Percentiles rank a stretch among this genome's conserved stretches.
Conservation (phyloP, 1,140 invertebrate genomes). For the Sinonovacula constricta region DNA sequence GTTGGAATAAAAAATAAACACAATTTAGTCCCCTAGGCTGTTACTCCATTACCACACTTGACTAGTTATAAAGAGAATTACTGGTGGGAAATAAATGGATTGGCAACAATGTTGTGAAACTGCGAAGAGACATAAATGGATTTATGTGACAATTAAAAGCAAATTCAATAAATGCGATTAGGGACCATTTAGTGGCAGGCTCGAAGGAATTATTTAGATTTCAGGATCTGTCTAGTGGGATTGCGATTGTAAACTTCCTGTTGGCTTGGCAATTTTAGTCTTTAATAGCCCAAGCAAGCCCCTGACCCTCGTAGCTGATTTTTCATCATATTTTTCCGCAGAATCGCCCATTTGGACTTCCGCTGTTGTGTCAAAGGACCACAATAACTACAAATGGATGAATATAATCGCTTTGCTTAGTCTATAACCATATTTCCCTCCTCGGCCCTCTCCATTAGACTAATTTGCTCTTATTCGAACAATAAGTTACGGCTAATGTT, state of each 20-base stretch:
- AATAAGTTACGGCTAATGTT: not conserved
- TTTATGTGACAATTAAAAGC: not conserved
- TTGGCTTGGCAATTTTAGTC: not conserved
- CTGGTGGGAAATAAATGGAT: too few species aligned
- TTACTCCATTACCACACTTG: too few species aligned
- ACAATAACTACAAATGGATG: constrained; percentile 48
- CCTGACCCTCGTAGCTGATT: not conserved
- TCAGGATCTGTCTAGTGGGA: not conserved
- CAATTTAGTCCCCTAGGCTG: too few species aligned
- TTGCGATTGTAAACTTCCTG: not conserved
- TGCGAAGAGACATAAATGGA: too few species aligned
- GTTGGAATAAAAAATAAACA: too few species aligned
- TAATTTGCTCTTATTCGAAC: constrained; percentile 45
- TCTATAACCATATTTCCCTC: constrained; percentile 45
- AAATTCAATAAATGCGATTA: not conserved
- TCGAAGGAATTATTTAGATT: not conserved
- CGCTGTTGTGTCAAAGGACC: constrained; percentile 13
- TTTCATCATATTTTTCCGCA: constrained; percentile 15
- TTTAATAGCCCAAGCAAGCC: not conserved
- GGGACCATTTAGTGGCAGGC: not conserved
- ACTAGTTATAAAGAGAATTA: too few species aligned
- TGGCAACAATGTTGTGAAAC: too few species aligned
- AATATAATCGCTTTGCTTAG: constrained; percentile 22
- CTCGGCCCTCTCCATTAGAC: constrained; percentile 34
- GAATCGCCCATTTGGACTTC: constrained; percentile 20